Evolutionary conservation across 2,797 vertebrate genomes (phyloP).

Genomic region (Acanthurus lineatus): DNA sequence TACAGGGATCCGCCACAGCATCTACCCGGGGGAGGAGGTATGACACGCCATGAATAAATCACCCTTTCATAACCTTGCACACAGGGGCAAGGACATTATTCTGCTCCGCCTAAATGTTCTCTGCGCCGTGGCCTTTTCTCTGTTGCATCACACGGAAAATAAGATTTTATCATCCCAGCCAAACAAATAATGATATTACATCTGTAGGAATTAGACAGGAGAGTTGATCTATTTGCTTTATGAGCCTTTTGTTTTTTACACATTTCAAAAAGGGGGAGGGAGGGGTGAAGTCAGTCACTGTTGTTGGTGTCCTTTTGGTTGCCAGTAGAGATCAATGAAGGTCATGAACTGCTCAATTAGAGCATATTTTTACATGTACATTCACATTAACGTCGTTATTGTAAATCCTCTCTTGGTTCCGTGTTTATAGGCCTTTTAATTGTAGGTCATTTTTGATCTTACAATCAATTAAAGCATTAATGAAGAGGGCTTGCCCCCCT

Average conservation of each 20-base stretch:
- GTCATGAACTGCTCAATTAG: background rate
- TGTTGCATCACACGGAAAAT: conserved; percentile 19
- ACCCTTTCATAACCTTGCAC: conserved; percentile 71
- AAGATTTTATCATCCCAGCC: conserved; percentile 33
- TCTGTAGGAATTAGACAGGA: conserved; percentile 11
- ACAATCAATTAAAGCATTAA: background rate
- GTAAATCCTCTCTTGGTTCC: too few relatives aligned
- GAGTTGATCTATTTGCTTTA: background rate
- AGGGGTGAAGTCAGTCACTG: too few relatives aligned
- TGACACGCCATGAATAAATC: conserved; percentile 68
- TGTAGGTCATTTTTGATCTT: conserved; percentile 9
- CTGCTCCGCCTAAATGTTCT: conserved; percentile 41
- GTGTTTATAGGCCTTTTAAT: background rate
- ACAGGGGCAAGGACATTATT: conserved; percentile 58
- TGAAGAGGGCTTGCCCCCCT: background rate
- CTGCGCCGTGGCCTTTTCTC: conserved; percentile 17
- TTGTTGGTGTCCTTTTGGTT: background rate
- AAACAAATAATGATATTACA: conserved; percentile 34
- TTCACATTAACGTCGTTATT: too few relatives aligned
- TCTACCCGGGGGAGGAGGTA: conserved; percentile 99
- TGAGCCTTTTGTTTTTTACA: too few relatives aligned
- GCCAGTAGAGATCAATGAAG: conserved; percentile 4
- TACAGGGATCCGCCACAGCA: conserved; percentile 97
- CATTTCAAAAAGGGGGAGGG: background rate
- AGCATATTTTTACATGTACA: background rate